Base-by-base conservation (phyloP, 2,797 vertebrate species). In the Taeniopygia guttata region DNA sequence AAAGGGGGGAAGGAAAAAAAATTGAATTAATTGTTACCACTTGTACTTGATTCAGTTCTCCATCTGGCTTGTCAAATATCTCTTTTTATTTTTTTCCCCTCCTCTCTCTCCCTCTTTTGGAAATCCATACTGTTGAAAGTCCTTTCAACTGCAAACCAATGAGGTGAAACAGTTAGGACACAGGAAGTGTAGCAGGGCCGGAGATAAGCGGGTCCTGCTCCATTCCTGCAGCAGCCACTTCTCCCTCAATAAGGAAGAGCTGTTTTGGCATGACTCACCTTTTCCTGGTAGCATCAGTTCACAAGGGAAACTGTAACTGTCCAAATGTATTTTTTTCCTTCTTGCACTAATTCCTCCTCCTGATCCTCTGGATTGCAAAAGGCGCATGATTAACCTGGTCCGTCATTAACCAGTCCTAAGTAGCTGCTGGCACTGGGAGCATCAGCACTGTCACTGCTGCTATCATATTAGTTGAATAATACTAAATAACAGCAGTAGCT, bases 11-110 rank as follows among this genome's bases (percentile, higher is more conserved):
- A 59, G 13, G 16, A 72, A 86, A 85, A 85, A 89, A 90, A 94
- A 82, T 9, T 1, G 75, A 97, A 94, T 97, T 98, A 98, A 98
- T 98, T 98, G 98, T 98, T 97, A 97, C 97, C 98, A 98, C 97
- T 98, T 98, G 98, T 97, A 96, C 93, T 96, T 94, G 95, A 97
- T 97, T 98, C 97, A 97, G 98, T 98, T 98, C 94, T 95, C 96
- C 97, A 96, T 97, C 95, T 97, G 97, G 95, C 85, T 88, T 94
- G 79, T 96, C 92, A 96, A 92, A 93, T 89, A 30, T 64, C 15
- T 86, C 9, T 15, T 13, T 45, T 68, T n/a, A n/a, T n/a, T 73
- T 38, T 16, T 15, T 34, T 49, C 5, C 13, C 25, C 29, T 22
- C 38, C 60, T 62, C 34, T 48, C 10, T 9, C 49, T 54, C 40